Conservation (phyloP, 2,113 vertebrate genomes). For the Smithornis capensis region DNA sequence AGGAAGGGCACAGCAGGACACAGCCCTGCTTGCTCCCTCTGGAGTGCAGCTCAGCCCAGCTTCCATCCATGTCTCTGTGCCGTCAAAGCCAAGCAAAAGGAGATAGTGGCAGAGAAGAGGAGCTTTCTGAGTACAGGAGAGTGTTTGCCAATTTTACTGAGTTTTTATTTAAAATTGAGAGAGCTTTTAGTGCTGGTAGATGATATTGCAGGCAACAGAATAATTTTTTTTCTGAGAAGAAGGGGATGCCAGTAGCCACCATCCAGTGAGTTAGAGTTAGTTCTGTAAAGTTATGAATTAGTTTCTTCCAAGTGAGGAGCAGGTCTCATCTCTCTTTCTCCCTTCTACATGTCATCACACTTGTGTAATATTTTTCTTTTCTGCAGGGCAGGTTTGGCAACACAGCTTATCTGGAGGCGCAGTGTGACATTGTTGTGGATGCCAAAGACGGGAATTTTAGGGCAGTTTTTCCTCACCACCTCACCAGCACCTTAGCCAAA, state of each 20-base stretch:
- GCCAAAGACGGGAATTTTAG: not conserved
- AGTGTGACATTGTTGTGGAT: not conserved
- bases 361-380: not conserved
- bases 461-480: not conserved
- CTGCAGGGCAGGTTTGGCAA: not conserved
- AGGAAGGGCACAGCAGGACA: not conserved
- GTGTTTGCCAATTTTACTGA: not conserved
- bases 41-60: not conserved
- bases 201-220: not conserved
- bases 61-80: accelerated
- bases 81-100: not conserved
- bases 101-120: not conserved
- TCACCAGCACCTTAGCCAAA: not conserved
- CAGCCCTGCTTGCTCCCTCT: not conserved
- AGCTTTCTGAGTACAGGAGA: not conserved
- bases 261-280: not conserved
- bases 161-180: not conserved
- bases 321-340: not conserved
- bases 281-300: not conserved
- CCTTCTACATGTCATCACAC: not conserved
- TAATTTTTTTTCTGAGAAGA: not conserved
- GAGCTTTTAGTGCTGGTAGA: not conserved
- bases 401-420: not conserved
- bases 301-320: not conserved
- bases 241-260: not conserved